Evolutionary conservation across 2,797 vertebrate genomes (phyloP).

Genomic region (Dipus sagitta): DNA sequence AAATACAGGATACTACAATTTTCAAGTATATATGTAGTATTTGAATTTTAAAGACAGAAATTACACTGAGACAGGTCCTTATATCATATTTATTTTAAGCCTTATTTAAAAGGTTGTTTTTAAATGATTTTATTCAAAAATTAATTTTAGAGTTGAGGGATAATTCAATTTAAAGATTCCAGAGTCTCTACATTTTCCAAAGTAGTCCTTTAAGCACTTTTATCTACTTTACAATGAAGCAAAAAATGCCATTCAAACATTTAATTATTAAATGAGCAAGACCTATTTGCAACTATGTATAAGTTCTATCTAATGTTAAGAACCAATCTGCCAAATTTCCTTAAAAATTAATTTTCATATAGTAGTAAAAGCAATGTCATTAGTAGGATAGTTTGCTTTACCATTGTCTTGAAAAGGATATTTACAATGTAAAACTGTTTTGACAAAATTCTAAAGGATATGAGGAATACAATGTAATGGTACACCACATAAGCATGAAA

Average conservation of each 20-base stretch:
- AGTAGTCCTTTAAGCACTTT: conserved; percentile 51
- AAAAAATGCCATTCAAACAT: conserved; percentile 46
- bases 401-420: conserved; percentile 37
- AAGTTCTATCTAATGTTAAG: conserved; percentile 23
- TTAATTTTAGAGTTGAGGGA: not conserved
- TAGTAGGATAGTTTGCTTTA: conserved; percentile 13
- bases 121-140: not conserved
- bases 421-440: conserved; percentile 40
- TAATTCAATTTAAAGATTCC: conserved; percentile 41
- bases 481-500: not conserved
- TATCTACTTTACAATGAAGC: conserved; percentile 23
- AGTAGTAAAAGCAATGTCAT: not conserved
- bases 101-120: conserved; percentile 23
- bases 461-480: not conserved
- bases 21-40: not conserved
- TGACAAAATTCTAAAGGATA: conserved; percentile 41
- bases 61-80: not conserved
- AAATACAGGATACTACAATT: conserved; percentile 39
- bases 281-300: conserved; percentile 56
- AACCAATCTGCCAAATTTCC: conserved; percentile 14
- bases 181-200: conserved; percentile 59
- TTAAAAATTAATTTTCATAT: not conserved
- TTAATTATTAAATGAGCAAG: conserved; percentile 50
- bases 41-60: conserved; percentile 35
- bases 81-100: conserved; percentile 44